Base-by-base conservation (phyloP, 2,797 vertebrate genomes). In the Gila robusta region DNA sequence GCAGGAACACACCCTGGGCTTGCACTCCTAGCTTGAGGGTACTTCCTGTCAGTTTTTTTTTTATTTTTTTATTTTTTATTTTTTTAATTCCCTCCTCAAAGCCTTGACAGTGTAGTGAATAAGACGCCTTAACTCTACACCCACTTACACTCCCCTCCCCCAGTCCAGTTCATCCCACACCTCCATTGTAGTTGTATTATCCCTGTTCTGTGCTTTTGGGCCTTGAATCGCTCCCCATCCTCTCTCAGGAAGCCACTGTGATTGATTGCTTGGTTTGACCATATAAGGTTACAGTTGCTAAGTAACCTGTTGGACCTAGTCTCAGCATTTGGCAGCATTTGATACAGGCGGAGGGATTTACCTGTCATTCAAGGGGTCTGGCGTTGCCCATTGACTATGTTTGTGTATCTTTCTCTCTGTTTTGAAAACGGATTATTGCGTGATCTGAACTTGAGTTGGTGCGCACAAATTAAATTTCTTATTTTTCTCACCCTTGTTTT, bases 201-300 rank as follows among this genome's bases (percentile, higher is more conserved):
- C 62, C 83, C 54, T 71, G 88, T 90, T 87, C 87, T 88, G 79
- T 82, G 83, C 82, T 89, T 92, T 66, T 69, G 85, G 87, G 89
- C 84, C 90, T 86, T 73, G 84, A 81, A 86, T 89, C 88, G 90
- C 79, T 87, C 82, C 89, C 73, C 71, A 89, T 88, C 52, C 82
- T 84, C 77, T 79, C 86, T 80, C 86, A 90, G 90, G 92, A 94
- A 93, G 93, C 90, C 87, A 90, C 91, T 91, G 89, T 92, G 93
- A 94, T 95, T 94, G 93, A 95, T 94, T 90, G 89, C 88, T 90
- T 90, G 86, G 89, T 87, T 92, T 90, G 83, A 83, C 89, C 89
- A 87, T 90, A 88, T 86, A 89, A 89, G 91, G 92, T 93, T 89
- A 92, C 86, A 90, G 94, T 94, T 94, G 91, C 93, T 91, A 89